Percentiles rank a stretch among this genome's conserved stretches.
These are phyloP conservation scores for Spisula solida DNA, from an alignment of 2,888 invertebrate genomes.

Conservation along the genomic window DNA sequence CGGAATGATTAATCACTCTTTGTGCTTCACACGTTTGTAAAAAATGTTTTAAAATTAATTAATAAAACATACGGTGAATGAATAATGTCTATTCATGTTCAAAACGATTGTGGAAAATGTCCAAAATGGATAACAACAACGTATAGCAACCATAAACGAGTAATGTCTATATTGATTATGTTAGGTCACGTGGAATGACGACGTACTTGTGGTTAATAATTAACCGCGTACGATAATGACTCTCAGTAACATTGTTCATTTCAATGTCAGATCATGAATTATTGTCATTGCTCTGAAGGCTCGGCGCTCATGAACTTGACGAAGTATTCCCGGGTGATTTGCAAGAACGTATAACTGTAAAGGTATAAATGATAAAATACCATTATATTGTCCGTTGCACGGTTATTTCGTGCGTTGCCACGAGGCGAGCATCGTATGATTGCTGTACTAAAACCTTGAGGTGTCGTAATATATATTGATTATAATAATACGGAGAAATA, in stretches of 20 bases:
- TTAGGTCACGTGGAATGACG: background rate
- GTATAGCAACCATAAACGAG: background rate
- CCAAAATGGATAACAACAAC: background rate
- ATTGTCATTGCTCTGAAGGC: conserved; percentile 27
- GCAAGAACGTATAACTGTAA: background rate
- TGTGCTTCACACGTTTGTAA: too few species aligned
- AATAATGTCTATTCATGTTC: background rate
- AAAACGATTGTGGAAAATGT: background rate
- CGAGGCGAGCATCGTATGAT: background rate
- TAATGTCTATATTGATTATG: background rate
- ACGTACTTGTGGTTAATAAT: conserved; percentile 41
- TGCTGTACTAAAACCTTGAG: background rate
- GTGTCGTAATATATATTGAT: background rate
- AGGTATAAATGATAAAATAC: background rate
- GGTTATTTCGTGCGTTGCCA: background rate
- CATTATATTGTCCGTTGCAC: too few species aligned
- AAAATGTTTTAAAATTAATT: too few species aligned
- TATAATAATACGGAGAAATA: background rate
- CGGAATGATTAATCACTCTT: too few species aligned
- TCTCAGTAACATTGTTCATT: conserved; percentile 35
- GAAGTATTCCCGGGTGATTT: background rate
- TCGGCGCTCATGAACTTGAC: background rate
- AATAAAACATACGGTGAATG: background rate
- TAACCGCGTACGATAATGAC: conserved; percentile 45
- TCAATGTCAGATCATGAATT: conserved; percentile 32